phyloP scores from a whole-genome alignment of 2,888 invertebrate genomes.

The Drosophila borborema region DNA sequence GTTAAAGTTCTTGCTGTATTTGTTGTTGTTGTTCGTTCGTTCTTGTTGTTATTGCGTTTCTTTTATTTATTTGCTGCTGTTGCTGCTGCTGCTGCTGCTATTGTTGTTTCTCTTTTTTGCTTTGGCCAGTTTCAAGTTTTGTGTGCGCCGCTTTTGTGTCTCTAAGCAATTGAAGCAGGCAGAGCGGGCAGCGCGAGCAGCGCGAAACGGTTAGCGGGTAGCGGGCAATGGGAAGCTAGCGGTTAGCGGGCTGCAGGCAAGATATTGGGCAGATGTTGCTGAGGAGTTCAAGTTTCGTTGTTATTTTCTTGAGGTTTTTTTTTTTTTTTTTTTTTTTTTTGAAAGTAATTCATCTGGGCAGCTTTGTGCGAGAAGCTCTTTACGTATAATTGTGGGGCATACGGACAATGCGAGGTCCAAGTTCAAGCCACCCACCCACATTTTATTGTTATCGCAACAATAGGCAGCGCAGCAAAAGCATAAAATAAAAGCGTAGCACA shows the following conservation, averaged over 20 bases:
- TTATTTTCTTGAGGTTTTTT: conserved; percentile 45
- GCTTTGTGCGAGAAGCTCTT: conserved; percentile 26
- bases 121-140: conserved; percentile 58
- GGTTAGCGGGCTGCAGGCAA: conserved; percentile 36
- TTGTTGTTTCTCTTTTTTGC: conserved; percentile 27
- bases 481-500: conserved; percentile 53
- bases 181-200: conserved; percentile 27
- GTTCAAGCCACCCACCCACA: conserved; percentile 79
- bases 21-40: conserved; percentile 2
- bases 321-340: conserved; percentile 60
- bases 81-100: conserved; percentile 6
- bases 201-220: conserved; percentile 36
- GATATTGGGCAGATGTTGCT: conserved; percentile 62
- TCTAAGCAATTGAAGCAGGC: conserved; percentile 16
- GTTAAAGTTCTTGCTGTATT: conserved; percentile 27
- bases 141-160: conserved; percentile 32
- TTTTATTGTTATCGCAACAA: conserved; percentile 80
- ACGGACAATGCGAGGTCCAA: conserved; percentile 69
- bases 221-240: not conserved
- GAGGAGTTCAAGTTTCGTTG: conserved; percentile 56
- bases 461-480: conserved; percentile 44
- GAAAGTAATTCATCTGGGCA: conserved; percentile 75
- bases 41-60: conserved; percentile 52
- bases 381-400: conserved; percentile 73
- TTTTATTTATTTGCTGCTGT: conserved; percentile 52